A percentile compares a stretch with the other conserved stretches of the same genome.
These are phyloP conservation scores for Nymphalis urticae DNA, from an alignment of 2,888 invertebrate species.

Conservation along the genomic window DNA sequence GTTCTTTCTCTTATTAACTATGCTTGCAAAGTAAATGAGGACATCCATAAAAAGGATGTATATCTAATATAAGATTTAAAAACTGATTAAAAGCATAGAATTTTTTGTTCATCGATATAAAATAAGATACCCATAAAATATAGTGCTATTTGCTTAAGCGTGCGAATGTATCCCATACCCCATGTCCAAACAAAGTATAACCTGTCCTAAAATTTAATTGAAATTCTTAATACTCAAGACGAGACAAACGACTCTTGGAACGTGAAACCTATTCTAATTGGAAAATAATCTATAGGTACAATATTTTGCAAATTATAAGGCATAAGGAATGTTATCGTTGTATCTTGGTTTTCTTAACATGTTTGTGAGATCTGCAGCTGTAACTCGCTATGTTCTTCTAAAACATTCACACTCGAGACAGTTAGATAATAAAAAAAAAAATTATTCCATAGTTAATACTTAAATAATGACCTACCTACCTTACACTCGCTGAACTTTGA, in stretches of 20 bases:
- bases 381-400: no score
- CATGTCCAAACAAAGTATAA: slow-evolving; percentile 31
- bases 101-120: background rate
- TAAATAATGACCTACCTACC: background rate
- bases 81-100: background rate
- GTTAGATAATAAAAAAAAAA: background rate
- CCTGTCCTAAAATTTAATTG: slow-evolving; percentile 55
- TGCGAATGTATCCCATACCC: background rate
- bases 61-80: background rate
- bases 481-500: background rate
- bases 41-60: background rate
- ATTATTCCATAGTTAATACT: background rate
- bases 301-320: background rate
- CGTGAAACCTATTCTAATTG: background rate
- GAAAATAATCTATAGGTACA: background rate
- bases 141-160: slow-evolving; percentile 28
- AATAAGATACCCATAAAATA: slow-evolving; percentile 2
- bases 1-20: slow-evolving; percentile 64
- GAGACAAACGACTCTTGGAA: slow-evolving; percentile 28
- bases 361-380: no score
- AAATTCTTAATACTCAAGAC: slow-evolving; percentile 49
- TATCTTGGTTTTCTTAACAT: no score
- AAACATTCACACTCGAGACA: slow-evolving; percentile 3
- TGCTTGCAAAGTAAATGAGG: slow-evolving; percentile 35
- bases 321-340: no score